Percentiles rank a stretch among this genome's conserved stretches.
These are phyloP conservation scores for Poeciliopsis retropinna DNA, from an alignment of 2,113 vertebrate species.

Conservation along the genomic window DNA sequence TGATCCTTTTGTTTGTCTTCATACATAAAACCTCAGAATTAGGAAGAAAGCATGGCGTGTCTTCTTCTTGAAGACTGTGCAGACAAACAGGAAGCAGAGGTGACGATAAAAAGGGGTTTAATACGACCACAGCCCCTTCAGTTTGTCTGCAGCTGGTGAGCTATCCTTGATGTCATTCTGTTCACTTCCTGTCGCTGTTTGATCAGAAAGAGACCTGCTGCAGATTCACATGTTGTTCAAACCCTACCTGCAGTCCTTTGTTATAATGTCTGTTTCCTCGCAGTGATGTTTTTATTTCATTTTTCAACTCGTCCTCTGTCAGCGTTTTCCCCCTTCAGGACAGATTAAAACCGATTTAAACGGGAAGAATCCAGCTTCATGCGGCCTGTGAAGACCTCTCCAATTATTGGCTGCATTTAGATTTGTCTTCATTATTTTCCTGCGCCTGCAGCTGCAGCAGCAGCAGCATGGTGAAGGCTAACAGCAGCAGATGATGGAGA, in stretches of 20 bases:
- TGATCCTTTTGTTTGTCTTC: background rate
- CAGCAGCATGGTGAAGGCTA: background rate
- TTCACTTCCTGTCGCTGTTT: background rate
- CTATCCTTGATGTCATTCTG: background rate
- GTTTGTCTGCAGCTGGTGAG: background rate
- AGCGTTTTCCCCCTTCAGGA: background rate
- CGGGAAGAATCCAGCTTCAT: background rate
- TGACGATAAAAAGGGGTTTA: background rate
- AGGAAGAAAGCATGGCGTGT: background rate
- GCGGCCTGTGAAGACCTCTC: background rate
- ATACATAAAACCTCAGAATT: background rate
- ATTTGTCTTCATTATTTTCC: slow-evolving; percentile 4
- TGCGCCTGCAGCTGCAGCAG: slow-evolving; percentile 8
- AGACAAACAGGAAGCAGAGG: slow-evolving; percentile 2
- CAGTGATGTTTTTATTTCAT: background rate
- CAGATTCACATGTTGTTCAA: background rate
- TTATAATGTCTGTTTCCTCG: background rate
- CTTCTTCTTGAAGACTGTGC: background rate
- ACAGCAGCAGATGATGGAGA: slow-evolving; percentile 17
- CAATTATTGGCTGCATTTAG: background rate
- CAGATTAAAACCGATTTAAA: slow-evolving; percentile 10
- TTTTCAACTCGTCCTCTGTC: slow-evolving; percentile 2
- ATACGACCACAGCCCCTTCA: background rate
- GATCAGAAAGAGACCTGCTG: background rate
- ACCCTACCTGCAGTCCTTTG: background rate